phyloP scores from a whole-genome alignment of 1,140 invertebrate genomes.

The Calliphora vicina region DNA sequence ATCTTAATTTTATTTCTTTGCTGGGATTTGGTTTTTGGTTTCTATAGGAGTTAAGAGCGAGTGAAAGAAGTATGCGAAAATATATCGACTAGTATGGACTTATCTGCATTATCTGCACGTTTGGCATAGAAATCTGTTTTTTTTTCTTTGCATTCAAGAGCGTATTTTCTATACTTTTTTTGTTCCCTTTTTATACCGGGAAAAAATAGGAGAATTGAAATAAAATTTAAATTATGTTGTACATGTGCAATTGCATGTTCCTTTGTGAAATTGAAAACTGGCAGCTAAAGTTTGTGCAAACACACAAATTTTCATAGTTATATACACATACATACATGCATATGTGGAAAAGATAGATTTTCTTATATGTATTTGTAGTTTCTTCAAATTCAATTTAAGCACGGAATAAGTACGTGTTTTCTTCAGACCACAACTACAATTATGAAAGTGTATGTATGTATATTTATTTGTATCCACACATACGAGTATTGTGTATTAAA shows the following conservation, averaged over 20 bases:
- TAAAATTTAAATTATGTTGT: background rate
- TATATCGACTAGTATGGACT: background rate
- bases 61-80: background rate
- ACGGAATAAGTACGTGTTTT: background rate
- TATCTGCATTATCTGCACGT: conserved; percentile 26
- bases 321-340: background rate
- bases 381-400: conserved; percentile 25
- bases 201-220: background rate
- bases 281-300: background rate
- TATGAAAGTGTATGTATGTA: background rate
- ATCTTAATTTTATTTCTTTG: background rate
- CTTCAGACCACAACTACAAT: background rate
- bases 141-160: background rate
- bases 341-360: background rate
- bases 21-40: background rate
- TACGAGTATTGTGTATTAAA: no score
- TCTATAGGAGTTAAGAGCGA: no score
- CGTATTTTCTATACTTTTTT: background rate
- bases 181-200: background rate
- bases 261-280: background rate
- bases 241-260: background rate
- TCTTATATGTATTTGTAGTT: background rate
- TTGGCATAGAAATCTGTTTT: conserved; percentile 14
- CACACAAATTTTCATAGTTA: no score
- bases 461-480: background rate